Conservation (phyloP, 1,140 invertebrate species). For the Colletes gigas region DNA sequence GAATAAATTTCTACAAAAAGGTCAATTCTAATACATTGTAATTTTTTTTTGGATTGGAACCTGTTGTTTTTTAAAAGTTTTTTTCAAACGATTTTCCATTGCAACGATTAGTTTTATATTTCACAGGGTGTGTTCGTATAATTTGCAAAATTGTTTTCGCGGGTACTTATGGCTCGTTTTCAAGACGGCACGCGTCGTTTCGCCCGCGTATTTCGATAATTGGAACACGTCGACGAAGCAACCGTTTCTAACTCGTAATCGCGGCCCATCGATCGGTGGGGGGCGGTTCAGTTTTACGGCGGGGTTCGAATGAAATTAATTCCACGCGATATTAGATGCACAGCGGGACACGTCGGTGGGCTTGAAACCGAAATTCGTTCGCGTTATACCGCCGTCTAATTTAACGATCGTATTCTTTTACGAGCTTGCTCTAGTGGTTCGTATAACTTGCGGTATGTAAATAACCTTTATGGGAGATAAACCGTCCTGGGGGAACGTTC, state of each 20-base stretch:
- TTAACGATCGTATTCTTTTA: constrained; percentile 35
- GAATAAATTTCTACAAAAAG: too few relatives aligned
- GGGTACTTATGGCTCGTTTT: too few relatives aligned
- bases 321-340: constrained; percentile 15
- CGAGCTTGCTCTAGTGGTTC: background rate
- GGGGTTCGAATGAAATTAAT: constrained; percentile 12
- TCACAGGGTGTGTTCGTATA: too few relatives aligned
- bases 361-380: background rate
- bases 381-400: constrained; percentile 2
- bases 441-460: constrained; percentile 21
- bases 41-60: too few relatives aligned
- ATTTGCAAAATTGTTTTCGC: too few relatives aligned
- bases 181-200: too few relatives aligned
- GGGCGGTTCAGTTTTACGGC: constrained; percentile 11
- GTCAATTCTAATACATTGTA: too few relatives aligned
- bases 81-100: too few relatives aligned
- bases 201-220: constrained; percentile 19
- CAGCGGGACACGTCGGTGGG: background rate
- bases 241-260: background rate
- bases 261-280: background rate
- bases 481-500: background rate
- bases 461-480: constrained; percentile 11
- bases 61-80: too few relatives aligned
- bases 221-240: constrained; percentile 3
- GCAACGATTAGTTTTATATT: too few relatives aligned